Percentiles rank a stretch among this genome's conserved stretches.
These are phyloP conservation scores for Goniozus legneri DNA, from an alignment of 1,140 invertebrate species.

Conservation along the genomic window DNA sequence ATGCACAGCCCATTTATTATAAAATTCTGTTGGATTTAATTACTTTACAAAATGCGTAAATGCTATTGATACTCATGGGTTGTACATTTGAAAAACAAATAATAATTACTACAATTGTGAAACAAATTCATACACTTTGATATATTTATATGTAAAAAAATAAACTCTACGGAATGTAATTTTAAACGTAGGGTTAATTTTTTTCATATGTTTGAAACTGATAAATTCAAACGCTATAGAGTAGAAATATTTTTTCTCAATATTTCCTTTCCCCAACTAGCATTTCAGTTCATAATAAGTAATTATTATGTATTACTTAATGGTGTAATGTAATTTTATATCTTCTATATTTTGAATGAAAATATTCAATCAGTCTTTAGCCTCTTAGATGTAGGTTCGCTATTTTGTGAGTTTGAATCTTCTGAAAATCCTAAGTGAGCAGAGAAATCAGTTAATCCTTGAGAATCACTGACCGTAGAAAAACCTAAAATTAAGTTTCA, in stretches of 20 bases:
- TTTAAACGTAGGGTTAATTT: slow-evolving; percentile 1
- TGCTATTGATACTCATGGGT: too few relatives aligned
- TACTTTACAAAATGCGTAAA: too few relatives aligned
- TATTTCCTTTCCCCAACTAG: not conserved
- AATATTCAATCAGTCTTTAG: slow-evolving; percentile 65
- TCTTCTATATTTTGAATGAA: slow-evolving; percentile 7
- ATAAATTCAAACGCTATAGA: not conserved
- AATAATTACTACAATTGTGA: too few relatives aligned
- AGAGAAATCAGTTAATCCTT: slow-evolving; percentile 80
- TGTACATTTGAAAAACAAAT: slow-evolving; percentile 7
- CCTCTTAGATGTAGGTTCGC: slow-evolving; percentile 73
- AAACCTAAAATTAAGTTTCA: slow-evolving; percentile 62
- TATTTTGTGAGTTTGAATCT: slow-evolving; percentile 85
- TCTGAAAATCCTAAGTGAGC: slow-evolving; percentile 82
- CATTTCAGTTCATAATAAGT: not conserved
- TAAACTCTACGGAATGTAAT: slow-evolving; percentile 19
- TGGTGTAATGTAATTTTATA: too few relatives aligned
- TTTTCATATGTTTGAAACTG: not conserved
- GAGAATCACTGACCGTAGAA: slow-evolving; percentile 84
- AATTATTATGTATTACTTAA: not conserved
- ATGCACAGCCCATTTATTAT: slow-evolving; percentile 12
- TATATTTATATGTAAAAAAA: slow-evolving; percentile 25
- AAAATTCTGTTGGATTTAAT: not conserved
- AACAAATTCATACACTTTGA: too few relatives aligned
- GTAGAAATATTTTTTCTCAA: not conserved